These are phyloP conservation scores for Cariama cristata DNA, from an alignment of 2,113 vertebrate genomes.

Conservation along the genomic window DNA sequence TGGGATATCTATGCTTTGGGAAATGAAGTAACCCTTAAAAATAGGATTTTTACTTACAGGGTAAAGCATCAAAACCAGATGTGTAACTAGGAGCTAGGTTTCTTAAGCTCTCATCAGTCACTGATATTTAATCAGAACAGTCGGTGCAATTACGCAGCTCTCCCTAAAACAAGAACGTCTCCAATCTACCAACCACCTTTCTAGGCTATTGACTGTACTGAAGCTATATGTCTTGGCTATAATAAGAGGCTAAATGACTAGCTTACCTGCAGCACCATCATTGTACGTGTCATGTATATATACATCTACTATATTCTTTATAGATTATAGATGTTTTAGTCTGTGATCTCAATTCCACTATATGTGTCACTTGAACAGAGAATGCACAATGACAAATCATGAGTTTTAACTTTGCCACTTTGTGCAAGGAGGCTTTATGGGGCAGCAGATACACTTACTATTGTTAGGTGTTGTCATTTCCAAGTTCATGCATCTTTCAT, in stretches of 20 bases:
- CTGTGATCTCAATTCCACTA: neutral
- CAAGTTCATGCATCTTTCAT: neutral
- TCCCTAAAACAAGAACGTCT: neutral
- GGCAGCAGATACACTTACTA: neutral
- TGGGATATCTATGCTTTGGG: neutral
- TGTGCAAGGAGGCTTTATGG: neutral
- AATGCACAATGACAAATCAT: neutral
- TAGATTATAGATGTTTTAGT: neutral
- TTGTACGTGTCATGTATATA: neutral
- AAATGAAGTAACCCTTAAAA: neutral
- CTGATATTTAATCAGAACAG: neutral
- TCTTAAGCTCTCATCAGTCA: neutral
- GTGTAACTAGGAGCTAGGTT: neutral
- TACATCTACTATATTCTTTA: neutral
- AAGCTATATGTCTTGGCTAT: neutral
- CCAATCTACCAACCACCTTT: neutral
- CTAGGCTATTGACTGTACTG: neutral
- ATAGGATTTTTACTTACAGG: neutral
- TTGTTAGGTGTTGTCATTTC: neutral
- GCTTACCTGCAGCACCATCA: neutral
- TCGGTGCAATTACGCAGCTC: neutral
- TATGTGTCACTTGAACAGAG: neutral
- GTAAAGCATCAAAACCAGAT: neutral
- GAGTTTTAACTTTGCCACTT: neutral
- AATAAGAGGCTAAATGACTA: neutral